A percentile compares a stretch with the other conserved stretches of the same genome.
Conservation (phyloP, 1,140 invertebrate species). For the Yoshiicerus persimilis region DNA sequence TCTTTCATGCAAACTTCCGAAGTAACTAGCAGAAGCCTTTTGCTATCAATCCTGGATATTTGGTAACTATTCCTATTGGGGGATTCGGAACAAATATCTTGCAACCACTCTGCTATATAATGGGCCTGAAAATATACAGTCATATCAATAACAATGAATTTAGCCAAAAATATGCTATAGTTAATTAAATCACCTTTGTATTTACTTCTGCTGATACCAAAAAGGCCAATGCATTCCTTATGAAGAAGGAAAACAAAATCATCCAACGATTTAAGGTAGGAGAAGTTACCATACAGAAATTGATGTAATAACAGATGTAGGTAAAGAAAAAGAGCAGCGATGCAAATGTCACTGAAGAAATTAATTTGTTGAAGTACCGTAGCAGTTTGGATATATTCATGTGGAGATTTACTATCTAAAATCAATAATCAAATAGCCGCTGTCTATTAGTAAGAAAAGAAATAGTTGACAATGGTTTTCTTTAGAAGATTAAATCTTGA, state of each 20-base stretch:
- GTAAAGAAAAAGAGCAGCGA: neutral
- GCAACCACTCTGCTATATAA: neutral
- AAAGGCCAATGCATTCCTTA: neutral
- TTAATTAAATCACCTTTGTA: neutral
- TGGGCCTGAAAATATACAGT: neutral
- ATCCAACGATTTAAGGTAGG: neutral
- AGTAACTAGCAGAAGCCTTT: neutral
- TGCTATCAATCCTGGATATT: neutral
- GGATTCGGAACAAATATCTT: neutral
- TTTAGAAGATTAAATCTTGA: no score
- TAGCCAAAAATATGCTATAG: neutral
- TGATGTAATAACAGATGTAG: neutral
- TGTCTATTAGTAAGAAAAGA: neutral
- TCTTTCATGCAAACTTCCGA: neutral
- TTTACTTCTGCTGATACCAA: neutral
- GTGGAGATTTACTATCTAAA: neutral
- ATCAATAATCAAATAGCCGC: neutral
- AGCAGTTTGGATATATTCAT: neutral
- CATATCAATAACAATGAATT: neutral
- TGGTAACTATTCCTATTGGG: neutral
- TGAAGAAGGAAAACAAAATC: neutral
- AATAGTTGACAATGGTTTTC: neutral
- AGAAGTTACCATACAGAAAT: neutral
- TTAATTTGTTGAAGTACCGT: neutral
- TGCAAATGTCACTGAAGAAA: neutral